Conservation (phyloP, 2,888 invertebrate genomes). For the Leptinotarsa peninsularis region DNA sequence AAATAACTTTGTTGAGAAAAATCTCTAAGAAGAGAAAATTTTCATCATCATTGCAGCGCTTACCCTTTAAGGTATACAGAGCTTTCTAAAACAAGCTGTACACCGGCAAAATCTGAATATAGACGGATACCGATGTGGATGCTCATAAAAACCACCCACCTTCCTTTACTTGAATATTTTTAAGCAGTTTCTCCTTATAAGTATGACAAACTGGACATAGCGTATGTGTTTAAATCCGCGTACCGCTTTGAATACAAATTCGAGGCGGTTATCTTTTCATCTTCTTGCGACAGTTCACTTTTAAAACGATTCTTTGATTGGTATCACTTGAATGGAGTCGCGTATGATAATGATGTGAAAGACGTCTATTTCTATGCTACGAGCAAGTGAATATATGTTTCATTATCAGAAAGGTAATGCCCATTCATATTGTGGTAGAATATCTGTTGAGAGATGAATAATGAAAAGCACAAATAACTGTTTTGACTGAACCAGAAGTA, state of each 20-base stretch:
- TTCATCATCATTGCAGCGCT: neutral
- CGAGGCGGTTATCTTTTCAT: constrained; percentile 46
- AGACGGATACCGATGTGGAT: constrained; percentile 39
- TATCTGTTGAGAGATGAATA: too few relatives aligned
- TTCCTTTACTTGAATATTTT: constrained; percentile 54
- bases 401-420: neutral
- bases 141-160: constrained; percentile 57
- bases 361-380: neutral
- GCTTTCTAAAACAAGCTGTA: constrained; percentile 16
- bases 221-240: constrained; percentile 54
- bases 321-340: constrained; percentile 35
- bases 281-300: constrained; percentile 43
- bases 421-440: too few relatives aligned
- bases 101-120: constrained; percentile 37
- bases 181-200: constrained; percentile 57
- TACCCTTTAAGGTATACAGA: neutral
- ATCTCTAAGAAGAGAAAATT: too few relatives aligned
- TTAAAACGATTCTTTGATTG: constrained; percentile 41
- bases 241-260: constrained; percentile 53
- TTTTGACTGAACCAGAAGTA: too few relatives aligned
- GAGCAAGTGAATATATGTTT: neutral
- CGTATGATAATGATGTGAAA: constrained; percentile 28
- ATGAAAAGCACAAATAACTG: too few relatives aligned
- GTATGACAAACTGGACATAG: constrained; percentile 59
- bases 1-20: too few relatives aligned